These are phyloP conservation scores for Eubasilissa regina DNA, from an alignment of 1,140 invertebrate species.

Conservation along the genomic window DNA sequence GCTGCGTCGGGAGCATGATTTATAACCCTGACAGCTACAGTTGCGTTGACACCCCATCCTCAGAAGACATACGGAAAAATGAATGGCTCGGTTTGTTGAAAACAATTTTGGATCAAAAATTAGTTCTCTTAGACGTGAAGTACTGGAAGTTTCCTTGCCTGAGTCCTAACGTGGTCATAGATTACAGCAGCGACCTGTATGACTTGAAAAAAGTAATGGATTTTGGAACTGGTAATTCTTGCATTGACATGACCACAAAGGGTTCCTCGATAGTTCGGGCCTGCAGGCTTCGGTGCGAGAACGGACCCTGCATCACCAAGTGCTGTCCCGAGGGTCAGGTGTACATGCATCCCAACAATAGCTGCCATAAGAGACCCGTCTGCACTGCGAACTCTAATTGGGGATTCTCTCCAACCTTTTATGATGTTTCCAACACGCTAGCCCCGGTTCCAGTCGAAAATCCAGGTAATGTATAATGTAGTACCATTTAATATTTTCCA, in stretches of 20 bases:
- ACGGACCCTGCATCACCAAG: slow-evolving; percentile 67
- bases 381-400: slow-evolving; percentile 23
- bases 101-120: slow-evolving; percentile 19
- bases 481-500: too few relatives aligned
- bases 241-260: slow-evolving; percentile 63
- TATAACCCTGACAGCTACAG: slow-evolving; percentile 48
- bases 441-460: neutral
- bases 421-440: slow-evolving; percentile 25
- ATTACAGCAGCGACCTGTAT: slow-evolving; percentile 29
- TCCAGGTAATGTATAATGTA: slow-evolving; percentile 45
- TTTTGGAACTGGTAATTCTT: slow-evolving; percentile 65
- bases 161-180: slow-evolving; percentile 31
- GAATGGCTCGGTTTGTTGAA: neutral
- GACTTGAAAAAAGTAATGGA: slow-evolving; percentile 34
- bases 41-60: slow-evolving; percentile 20
- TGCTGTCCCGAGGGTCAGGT: slow-evolving; percentile 67
- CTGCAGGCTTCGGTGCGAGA: slow-evolving; percentile 63
- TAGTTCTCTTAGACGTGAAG: slow-evolving; percentile 31
- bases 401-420: slow-evolving; percentile 44
- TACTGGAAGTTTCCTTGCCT: slow-evolving; percentile 30
- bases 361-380: neutral
- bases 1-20: slow-evolving; percentile 46
- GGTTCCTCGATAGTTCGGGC: slow-evolving; percentile 63
- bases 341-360: slow-evolving; percentile 48
- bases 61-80: neutral